phyloP scores from a whole-genome alignment of 2,113 vertebrate genomes.

The Elephantulus edwardii region DNA sequence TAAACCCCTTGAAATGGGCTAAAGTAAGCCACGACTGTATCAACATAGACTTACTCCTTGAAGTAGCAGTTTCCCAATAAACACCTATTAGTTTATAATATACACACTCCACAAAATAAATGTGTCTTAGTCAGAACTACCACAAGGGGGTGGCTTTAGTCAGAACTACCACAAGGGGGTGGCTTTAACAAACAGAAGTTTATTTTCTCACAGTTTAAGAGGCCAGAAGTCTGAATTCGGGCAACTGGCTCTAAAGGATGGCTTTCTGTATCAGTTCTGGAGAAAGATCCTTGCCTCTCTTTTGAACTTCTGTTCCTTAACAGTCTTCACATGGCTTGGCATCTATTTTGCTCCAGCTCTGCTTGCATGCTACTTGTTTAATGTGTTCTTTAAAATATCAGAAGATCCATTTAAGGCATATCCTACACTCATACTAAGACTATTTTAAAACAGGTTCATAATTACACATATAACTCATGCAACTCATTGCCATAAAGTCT shows the following conservation, averaged over 20 bases:
- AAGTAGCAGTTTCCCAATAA: neutral
- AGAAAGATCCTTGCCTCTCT: neutral
- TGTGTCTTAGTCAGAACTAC: neutral
- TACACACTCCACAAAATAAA: neutral
- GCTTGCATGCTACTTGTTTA: neutral
- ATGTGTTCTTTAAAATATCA: neutral
- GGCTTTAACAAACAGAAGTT: neutral
- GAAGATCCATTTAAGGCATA: neutral
- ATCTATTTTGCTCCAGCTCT: neutral
- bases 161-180: neutral
- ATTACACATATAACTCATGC: too few relatives aligned
- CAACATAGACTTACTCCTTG: neutral
- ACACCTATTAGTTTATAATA: neutral
- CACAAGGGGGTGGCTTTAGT: neutral
- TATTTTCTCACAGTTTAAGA: neutral
- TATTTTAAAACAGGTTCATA: neutral
- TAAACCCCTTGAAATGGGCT: neutral
- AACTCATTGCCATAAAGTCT: too few relatives aligned
- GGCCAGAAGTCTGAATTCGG: neutral
- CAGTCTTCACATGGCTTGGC: neutral
- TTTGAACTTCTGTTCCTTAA: neutral
- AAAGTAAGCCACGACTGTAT: neutral
- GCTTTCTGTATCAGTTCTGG: neutral
- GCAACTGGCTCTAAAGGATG: neutral
- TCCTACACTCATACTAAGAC: neutral